Evolutionary conservation across 1,140 invertebrate genomes (phyloP).

Genomic region (Ditylenchus dipsaci): DNA sequence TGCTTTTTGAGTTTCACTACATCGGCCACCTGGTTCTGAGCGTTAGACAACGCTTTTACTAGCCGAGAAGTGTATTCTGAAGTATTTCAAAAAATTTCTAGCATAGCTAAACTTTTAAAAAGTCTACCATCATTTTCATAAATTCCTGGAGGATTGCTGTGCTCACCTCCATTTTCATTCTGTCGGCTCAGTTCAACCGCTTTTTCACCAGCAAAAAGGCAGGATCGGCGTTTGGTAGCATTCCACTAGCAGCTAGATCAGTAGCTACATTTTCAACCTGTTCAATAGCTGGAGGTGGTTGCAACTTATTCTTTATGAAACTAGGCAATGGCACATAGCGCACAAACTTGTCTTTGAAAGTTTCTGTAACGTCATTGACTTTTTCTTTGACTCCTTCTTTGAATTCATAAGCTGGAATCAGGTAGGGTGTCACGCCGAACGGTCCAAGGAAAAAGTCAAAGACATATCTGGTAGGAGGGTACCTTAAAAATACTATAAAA

Average conservation of each 20-base stretch:
- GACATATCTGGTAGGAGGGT: neutral
- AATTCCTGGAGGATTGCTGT: neutral
- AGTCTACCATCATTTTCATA: too few relatives aligned
- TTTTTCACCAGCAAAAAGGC: neutral
- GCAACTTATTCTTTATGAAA: neutral
- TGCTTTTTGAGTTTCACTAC: too few relatives aligned
- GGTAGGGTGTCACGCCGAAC: neutral
- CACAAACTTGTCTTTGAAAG: neutral
- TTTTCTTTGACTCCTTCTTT: neutral
- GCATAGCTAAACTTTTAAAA: too few relatives aligned
- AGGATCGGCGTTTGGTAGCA: neutral
- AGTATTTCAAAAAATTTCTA: too few relatives aligned
- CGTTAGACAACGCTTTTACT: too few relatives aligned
- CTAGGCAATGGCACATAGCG: neutral
- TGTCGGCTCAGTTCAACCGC: too few relatives aligned
- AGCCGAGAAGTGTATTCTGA: too few relatives aligned
- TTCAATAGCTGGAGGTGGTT: neutral
- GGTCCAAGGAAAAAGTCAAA: constrained; percentile 2
- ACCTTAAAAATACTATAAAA: too few relatives aligned
- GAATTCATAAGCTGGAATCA: neutral
- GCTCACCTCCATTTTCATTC: neutral
- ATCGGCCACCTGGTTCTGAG: too few relatives aligned
- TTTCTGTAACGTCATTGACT: neutral
- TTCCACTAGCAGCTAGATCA: neutral
- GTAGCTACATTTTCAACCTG: neutral